Conservation (phyloP, 2,113 vertebrate genomes). For the Brienomyrus brachyistius region DNA sequence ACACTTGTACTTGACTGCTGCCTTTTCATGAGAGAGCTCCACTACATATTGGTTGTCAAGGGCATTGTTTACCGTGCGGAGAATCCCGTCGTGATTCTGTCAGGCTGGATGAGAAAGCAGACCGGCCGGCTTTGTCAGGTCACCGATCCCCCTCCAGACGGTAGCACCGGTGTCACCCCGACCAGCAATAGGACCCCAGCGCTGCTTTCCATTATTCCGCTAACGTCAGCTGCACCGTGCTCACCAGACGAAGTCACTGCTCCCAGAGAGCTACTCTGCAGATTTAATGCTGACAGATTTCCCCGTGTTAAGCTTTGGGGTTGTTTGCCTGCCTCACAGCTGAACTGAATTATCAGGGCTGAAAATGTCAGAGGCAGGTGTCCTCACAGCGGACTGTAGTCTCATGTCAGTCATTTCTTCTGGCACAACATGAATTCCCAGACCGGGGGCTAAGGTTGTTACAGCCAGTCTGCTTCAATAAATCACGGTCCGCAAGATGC, state of each 20-base stretch:
- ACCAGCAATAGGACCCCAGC: neutral
- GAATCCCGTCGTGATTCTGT: neutral
- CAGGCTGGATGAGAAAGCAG: neutral
- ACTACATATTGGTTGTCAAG: neutral
- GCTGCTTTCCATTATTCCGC: neutral
- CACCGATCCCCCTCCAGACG: neutral
- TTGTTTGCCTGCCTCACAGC: neutral
- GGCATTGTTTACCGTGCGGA: neutral
- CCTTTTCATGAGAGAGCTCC: neutral
- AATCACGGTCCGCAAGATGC: neutral
- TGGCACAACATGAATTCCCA: neutral
- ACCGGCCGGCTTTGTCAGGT: neutral
- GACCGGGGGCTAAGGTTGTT: neutral
- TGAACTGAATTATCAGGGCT: neutral
- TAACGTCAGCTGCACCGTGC: neutral
- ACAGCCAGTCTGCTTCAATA: neutral
- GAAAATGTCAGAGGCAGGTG: constrained; percentile 2
- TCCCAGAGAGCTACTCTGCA: neutral
- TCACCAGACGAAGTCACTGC: neutral
- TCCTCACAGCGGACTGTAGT: neutral
- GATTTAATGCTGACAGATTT: constrained; percentile 4
- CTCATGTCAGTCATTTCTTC: neutral
- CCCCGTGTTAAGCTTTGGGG: neutral
- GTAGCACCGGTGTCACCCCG: neutral
- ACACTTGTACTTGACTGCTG: neutral